Percentiles rank a stretch among this genome's conserved stretches.
Evolutionary conservation across 2,113 vertebrate genomes (phyloP).

Genomic region (Toxotes chatareus): DNA sequence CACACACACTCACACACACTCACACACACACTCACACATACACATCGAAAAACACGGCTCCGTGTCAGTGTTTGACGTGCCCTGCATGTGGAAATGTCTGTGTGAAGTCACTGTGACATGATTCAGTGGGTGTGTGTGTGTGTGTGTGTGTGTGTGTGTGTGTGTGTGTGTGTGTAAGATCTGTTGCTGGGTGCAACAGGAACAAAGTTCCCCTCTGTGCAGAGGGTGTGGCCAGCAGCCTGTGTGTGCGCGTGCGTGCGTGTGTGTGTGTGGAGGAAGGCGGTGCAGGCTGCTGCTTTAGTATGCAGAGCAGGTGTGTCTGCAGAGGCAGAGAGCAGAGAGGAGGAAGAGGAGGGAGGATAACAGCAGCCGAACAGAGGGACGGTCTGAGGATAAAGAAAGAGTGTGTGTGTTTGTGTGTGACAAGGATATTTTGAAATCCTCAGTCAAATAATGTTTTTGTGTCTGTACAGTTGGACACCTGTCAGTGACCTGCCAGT

Average conservation of each 20-base stretch:
- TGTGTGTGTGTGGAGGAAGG: conserved; percentile 38
- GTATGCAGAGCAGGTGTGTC: conserved; percentile 89
- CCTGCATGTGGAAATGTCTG: conserved; percentile 52
- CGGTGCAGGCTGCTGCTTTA: conserved; percentile 82
- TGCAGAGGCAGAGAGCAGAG: conserved; percentile 81
- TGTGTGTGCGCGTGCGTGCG: neutral
- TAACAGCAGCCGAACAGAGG: conserved; percentile 16
- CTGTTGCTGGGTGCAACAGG: conserved; percentile 48
- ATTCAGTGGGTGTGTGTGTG: conserved; percentile 28
- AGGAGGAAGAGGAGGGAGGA: conserved; percentile 63
- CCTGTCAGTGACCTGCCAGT: neutral
- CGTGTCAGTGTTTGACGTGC: conserved; percentile 39
- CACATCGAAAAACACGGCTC: neutral
- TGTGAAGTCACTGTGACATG: conserved; percentile 41
- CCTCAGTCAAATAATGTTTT: neutral
- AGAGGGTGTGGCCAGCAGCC: conserved; percentile 57
- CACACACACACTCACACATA: conserved; percentile 16
- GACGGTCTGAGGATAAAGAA: conserved; percentile 27
- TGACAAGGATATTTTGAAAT: neutral
- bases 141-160: conserved; percentile 36
- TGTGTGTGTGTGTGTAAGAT: conserved; percentile 16
- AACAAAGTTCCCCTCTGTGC: conserved; percentile 56
- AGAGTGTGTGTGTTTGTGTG: neutral
- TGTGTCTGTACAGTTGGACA: too few relatives aligned
- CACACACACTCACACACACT: neutral